phyloP scores from a whole-genome alignment of 92 coral and sea anemone genomes.

The Zoanthus solanderi region DNA sequence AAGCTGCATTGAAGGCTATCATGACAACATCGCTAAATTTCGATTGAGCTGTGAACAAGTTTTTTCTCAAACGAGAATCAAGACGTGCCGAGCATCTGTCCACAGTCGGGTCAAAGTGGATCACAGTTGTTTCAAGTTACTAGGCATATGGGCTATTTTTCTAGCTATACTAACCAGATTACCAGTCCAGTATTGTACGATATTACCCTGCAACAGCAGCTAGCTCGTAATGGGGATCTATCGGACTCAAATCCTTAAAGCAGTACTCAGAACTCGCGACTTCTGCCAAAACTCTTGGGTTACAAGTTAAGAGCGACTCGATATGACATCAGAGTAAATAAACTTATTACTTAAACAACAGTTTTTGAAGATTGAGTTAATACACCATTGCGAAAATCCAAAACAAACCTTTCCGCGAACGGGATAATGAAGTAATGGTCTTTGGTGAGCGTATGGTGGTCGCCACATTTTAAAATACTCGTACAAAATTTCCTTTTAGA shows the following conservation, averaged over 20 bases:
- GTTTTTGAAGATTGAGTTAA: slow-evolving; percentile 47
- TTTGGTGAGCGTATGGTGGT: slow-evolving; percentile 87
- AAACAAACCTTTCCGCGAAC: slow-evolving; percentile 84
- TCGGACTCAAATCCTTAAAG: slow-evolving; percentile 41
- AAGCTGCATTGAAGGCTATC: neutral
- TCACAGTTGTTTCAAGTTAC: slow-evolving; percentile 84
- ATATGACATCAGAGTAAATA: slow-evolving; percentile 83
- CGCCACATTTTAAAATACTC: slow-evolving; percentile 86
- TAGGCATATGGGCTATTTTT: slow-evolving; percentile 81
- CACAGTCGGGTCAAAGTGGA: slow-evolving; percentile 76
- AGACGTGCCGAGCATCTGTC: slow-evolving; percentile 86
- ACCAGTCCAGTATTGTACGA: slow-evolving; percentile 47
- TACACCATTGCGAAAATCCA: slow-evolving; percentile 34
- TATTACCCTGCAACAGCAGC: slow-evolving; percentile 34
- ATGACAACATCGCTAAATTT: slow-evolving; percentile 39
- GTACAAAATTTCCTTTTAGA: slow-evolving; percentile 62
- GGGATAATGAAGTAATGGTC: slow-evolving; percentile 85
- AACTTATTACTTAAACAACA: slow-evolving; percentile 67
- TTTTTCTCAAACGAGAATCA: slow-evolving; percentile 42
- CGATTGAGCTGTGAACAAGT: slow-evolving; percentile 54
- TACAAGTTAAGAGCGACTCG: slow-evolving; percentile 76
- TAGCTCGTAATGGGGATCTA: slow-evolving; percentile 27
- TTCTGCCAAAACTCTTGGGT: slow-evolving; percentile 81
- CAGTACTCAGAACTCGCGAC: slow-evolving; percentile 66
- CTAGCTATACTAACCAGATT: slow-evolving; percentile 63